Evolutionary conservation across 1,140 invertebrate genomes (phyloP).

Genomic region (Drosophila seguyi): DNA sequence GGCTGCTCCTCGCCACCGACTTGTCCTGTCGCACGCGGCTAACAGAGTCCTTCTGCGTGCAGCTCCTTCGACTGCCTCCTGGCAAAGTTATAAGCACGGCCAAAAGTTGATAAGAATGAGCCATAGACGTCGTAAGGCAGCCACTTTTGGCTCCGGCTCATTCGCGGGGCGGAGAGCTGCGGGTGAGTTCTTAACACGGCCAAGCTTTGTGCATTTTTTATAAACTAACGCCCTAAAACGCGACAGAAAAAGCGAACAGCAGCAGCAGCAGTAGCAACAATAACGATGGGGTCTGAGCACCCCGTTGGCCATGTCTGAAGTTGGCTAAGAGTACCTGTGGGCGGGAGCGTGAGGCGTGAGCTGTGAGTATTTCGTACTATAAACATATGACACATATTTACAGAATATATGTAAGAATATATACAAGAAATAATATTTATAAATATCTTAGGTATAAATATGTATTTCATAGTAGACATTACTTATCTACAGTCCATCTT

Average conservation of each 20-base stretch:
- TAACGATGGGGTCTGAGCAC: slow-evolving; percentile 33
- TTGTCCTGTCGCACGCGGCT: slow-evolving; percentile 70
- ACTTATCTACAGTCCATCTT: neutral
- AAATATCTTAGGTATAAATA: neutral
- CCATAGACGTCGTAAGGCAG: slow-evolving; percentile 81
- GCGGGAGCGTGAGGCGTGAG: slow-evolving; percentile 23
- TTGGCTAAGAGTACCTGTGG: slow-evolving; percentile 6
- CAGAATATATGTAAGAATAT: neutral
- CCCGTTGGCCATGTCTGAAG: slow-evolving; percentile 41
- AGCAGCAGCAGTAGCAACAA: slow-evolving; percentile 26
- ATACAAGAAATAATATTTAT: neutral
- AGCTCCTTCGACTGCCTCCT: slow-evolving; percentile 10
- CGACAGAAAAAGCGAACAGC: slow-evolving; percentile 34
- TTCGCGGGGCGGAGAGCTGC: slow-evolving; percentile 3
- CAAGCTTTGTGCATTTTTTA: slow-evolving; percentile 78
- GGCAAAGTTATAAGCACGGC: slow-evolving; percentile 79
- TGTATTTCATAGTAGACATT: neutral
- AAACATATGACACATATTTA: neutral
- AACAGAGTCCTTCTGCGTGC: slow-evolving; percentile 55
- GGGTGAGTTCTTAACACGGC: slow-evolving; percentile 74
- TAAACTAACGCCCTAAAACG: slow-evolving; percentile 70
- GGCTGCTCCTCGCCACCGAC: slow-evolving; percentile 17
- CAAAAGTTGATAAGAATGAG: slow-evolving; percentile 83
- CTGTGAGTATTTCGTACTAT: neutral
- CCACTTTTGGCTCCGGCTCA: slow-evolving; percentile 54